Evolutionary conservation across 2,797 vertebrate genomes (phyloP).

Genomic region (Malurus splendens): DNA sequence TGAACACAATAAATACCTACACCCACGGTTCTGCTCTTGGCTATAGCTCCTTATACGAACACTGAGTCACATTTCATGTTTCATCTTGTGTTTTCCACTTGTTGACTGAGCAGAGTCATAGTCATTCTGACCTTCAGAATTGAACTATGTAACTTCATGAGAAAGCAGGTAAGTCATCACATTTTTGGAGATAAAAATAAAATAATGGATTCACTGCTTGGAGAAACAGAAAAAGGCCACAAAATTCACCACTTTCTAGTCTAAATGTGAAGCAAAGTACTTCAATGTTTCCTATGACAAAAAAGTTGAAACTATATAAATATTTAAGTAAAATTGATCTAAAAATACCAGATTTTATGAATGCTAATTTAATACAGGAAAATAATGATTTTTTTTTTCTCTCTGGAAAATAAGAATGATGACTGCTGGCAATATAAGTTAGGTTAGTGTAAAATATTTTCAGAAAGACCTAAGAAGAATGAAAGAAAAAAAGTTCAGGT

Average conservation of each 20-base stretch:
- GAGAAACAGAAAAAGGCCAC: neutral
- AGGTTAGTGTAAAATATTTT: neutral
- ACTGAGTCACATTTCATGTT: neutral
- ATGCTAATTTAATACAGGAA: neutral
- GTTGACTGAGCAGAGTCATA: neutral
- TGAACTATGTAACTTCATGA: neutral
- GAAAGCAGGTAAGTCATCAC: neutral
- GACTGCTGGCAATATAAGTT: neutral
- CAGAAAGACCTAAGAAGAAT: neutral
- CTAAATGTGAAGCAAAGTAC: neutral
- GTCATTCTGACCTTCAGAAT: conserved; percentile 18
- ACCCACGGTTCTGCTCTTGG: neutral
- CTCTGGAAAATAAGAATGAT: neutral
- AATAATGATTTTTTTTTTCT: neutral
- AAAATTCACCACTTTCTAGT: neutral
- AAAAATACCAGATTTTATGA: neutral
- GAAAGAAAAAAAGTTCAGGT: neutral
- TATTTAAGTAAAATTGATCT: neutral
- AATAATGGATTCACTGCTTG: neutral
- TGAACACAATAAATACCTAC: neutral
- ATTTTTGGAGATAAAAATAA: neutral
- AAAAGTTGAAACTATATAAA: neutral
- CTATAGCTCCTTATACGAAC: neutral
- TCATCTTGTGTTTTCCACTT: neutral
- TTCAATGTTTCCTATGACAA: neutral